phyloP scores from a whole-genome alignment of 2,888 invertebrate species.

The Leptinotarsa tumamoca region DNA sequence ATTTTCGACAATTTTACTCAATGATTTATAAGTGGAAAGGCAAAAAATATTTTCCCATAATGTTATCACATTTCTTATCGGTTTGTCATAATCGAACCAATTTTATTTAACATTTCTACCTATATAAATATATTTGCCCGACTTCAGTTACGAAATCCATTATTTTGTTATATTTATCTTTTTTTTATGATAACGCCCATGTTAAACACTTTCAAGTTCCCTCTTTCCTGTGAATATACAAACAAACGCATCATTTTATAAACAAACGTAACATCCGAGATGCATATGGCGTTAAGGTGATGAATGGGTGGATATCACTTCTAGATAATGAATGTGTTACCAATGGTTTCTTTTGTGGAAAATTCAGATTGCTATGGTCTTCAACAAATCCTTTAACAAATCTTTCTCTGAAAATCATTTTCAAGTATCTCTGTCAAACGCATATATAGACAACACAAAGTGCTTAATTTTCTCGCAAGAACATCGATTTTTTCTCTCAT shows the following conservation, averaged over 20 bases:
- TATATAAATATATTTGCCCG: not conserved
- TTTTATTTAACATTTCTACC: not conserved
- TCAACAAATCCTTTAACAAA: no score
- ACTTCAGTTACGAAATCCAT: conserved; percentile 21
- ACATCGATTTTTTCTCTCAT: no score
- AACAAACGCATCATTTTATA: conserved; percentile 23
- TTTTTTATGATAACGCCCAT: conserved; percentile 18
- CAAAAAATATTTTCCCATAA: not conserved
- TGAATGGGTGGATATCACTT: conserved; percentile 5
- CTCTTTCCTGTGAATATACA: conserved; percentile 20
- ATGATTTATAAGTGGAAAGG: not conserved
- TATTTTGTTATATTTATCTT: conserved; percentile 24
- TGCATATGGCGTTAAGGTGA: conserved; percentile 24
- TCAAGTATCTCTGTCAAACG: no score
- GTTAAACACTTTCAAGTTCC: conserved; percentile 24
- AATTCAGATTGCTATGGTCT: no score
- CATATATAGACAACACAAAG: no score
- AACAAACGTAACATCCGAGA: conserved; percentile 21
- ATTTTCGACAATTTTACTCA: no score
- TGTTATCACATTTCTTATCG: conserved; percentile 2
- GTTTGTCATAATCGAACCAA: not conserved
- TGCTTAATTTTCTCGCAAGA: no score
- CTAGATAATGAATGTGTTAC: conserved; percentile 2
- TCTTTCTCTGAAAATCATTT: no score
- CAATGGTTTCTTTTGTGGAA: not conserved